Evolutionary conservation across 1,140 invertebrate species (phyloP).

Genomic region (Triops cancriformis): DNA sequence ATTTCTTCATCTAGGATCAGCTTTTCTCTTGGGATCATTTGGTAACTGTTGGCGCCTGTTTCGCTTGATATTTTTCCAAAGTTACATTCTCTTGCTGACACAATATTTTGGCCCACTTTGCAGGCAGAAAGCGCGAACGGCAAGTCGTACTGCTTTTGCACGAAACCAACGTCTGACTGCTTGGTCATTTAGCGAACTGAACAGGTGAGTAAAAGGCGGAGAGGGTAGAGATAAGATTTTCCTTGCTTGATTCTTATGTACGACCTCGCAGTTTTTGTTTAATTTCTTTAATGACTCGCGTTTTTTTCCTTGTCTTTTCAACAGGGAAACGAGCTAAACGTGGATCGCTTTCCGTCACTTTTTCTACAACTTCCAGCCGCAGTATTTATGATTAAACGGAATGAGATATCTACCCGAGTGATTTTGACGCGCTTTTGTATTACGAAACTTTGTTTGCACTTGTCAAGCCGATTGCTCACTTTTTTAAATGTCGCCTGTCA

Average conservation of each 20-base stretch:
- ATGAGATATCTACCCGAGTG: not conserved
- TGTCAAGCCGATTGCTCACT: too few species aligned
- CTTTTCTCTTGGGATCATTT: not conserved
- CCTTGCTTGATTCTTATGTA: not conserved
- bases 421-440: not conserved
- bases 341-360: not conserved
- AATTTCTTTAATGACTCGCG: not conserved
- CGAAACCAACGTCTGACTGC: slow-evolving; percentile 8
- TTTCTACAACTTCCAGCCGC: not conserved
- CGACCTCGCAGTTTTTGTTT: not conserved
- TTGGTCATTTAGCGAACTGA: not conserved
- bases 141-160: slow-evolving; percentile 9
- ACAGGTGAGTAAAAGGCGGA: slow-evolving; percentile 3
- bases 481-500: too few species aligned
- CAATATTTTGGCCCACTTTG: not conserved
- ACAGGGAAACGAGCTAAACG: not conserved
- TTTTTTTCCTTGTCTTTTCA: not conserved
- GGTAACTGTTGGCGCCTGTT: not conserved
- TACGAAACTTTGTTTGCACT: not conserved
- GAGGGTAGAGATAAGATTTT: not conserved
- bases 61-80: not conserved
- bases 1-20: not conserved
- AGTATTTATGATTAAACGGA: not conserved
- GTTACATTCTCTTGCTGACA: not conserved
- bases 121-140: slow-evolving; percentile 3